Conservation (phyloP, 2,113 vertebrate genomes). For the Psephotus haematonotus region DNA sequence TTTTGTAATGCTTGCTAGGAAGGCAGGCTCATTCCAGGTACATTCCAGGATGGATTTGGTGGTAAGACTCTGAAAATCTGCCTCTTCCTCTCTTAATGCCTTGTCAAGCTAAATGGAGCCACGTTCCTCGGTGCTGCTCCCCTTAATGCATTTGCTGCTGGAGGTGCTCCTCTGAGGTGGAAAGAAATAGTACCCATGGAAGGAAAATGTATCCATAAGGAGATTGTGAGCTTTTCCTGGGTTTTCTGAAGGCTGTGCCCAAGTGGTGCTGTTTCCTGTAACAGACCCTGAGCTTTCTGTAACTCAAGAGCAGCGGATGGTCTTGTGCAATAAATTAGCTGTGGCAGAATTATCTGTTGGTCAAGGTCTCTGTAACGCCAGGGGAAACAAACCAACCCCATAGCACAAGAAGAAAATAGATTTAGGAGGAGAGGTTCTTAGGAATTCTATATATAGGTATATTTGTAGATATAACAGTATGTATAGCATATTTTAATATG, state of each 20-base stretch:
- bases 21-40: accelerated
- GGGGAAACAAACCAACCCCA: constrained; percentile 19
- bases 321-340: background rate
- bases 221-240: background rate
- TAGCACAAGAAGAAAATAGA: background rate
- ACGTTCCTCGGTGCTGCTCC: background rate
- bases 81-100: background rate
- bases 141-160: background rate
- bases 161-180: background rate
- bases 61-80: background rate
- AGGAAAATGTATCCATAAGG: background rate
- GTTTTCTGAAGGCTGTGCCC: constrained; percentile 5
- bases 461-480: background rate
- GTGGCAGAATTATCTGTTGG: constrained; percentile 21
- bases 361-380: background rate
- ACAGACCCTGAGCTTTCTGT: background rate
- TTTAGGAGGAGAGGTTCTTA: background rate
- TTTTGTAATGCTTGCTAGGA: background rate
- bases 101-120: background rate
- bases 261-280: background rate
- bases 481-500: background rate
- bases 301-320: background rate
- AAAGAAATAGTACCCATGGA: background rate
- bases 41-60: background rate
- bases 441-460: background rate